Conservation (phyloP, 2,797 vertebrate genomes). For the Labroides dimidiatus region DNA sequence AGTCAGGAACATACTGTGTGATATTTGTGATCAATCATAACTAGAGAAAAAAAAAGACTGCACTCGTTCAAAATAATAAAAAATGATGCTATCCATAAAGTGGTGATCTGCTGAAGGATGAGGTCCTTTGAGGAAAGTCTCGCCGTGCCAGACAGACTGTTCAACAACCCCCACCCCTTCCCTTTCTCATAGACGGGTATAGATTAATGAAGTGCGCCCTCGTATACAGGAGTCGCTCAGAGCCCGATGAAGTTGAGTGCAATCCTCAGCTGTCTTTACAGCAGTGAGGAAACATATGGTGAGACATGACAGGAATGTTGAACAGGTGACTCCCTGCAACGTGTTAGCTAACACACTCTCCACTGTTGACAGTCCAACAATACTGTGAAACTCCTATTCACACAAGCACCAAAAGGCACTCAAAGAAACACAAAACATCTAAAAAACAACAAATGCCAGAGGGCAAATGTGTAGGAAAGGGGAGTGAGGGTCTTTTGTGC, state of each 20-base stretch:
- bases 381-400: constrained; percentile 8
- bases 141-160: constrained; percentile 60
- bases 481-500: constrained; percentile 67
- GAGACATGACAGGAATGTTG: constrained; percentile 15
- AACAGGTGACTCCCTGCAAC: constrained; percentile 19
- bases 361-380: background rate
- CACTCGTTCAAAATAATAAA: constrained; percentile 68
- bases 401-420: constrained; percentile 6
- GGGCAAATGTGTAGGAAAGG: constrained; percentile 66
- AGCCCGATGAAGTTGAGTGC: constrained; percentile 49
- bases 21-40: constrained; percentile 79
- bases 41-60: constrained; percentile 58
- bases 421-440: constrained; percentile 15
- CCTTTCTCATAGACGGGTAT: constrained; percentile 22
- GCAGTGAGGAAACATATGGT: constrained; percentile 26
- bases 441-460: constrained; percentile 65
- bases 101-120: constrained; percentile 69
- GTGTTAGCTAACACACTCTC: constrained; percentile 11
- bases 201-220: constrained; percentile 63
- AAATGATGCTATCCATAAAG: constrained; percentile 70
- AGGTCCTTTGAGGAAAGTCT: constrained; percentile 60
- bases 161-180: constrained; percentile 45
- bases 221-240: constrained; percentile 51
- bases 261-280: constrained; percentile 40
- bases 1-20: constrained; percentile 64